Evolutionary conservation across 2,888 invertebrate species (phyloP), one percentile per base, ranked within the genome.

Genomic region (Cephus spinipes): DNA sequence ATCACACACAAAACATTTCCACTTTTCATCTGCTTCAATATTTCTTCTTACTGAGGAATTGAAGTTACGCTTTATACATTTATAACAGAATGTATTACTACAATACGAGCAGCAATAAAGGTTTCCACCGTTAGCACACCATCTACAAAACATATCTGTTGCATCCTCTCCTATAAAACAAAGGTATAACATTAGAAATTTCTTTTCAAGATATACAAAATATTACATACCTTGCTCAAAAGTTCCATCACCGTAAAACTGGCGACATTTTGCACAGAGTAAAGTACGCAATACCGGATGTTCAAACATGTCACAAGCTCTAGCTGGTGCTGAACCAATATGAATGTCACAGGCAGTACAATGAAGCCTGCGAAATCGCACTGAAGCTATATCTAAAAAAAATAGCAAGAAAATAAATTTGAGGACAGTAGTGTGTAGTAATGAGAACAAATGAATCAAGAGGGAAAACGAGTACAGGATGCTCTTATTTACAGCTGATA

Each of bases 111-210:
- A 96, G 88, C 96, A 96, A 87, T 96, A 95, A 1, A 96, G 95
- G 91, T 95, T 95, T 6, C 95, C 95, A 40, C 93, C 96, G 90
- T 96, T 96, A 0, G 96, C 96, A 87, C 96, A 96, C 96, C 96
- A 96, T 75, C 96, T 93, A 85, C 96, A 96, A 87, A 96, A 96
- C 81, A 96, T 92, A 89, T 96, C 96, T 30, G 96, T 96, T 34
- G 96, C 96, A 92, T 96, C 96, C 89, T 96, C 96, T 75, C 96
- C 91, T 91, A 80, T 35, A 85, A 82, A 35, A 34, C 35, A 73
- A 75, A 31, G 73, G 35, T 33, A 36, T 15, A 34, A n/a, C 4
- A 35, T 34, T 74, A 55, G 23, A 55, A 23, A 55, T 23, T 55
- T 55, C 32, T 32, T 12, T 11, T 15, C 15, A 30, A 23, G 11